Evolutionary conservation across 2,113 vertebrate genomes (phyloP).

Genomic region (Rhabdornis inornatus): DNA sequence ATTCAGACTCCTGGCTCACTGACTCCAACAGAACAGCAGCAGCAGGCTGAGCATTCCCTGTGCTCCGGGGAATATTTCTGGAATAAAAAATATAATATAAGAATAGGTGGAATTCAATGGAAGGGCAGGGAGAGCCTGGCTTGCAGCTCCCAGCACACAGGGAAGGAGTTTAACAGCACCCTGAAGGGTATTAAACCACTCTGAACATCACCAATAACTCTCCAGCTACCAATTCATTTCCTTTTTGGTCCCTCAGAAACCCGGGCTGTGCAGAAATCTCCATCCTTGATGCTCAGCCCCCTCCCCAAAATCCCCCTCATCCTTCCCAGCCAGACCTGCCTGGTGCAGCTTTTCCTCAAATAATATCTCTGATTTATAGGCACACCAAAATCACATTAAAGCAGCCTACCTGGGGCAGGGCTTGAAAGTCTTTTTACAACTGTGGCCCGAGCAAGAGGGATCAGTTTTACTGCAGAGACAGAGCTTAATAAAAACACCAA

Average conservation of each 20-base stretch:
- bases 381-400: background rate
- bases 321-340: background rate
- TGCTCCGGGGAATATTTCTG: too few species aligned
- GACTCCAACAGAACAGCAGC: too few species aligned
- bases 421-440: background rate
- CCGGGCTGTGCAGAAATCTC: background rate
- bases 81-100: too few species aligned
- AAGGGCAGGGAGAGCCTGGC: background rate
- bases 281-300: background rate
- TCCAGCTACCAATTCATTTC: background rate
- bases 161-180: background rate
- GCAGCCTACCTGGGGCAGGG: background rate
- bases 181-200: background rate
- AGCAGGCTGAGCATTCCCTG: too few species aligned
- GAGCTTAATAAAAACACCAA: constrained; percentile 18
- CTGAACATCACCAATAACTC: background rate
- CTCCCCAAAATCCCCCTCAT: background rate
- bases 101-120: too few species aligned
- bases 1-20: too few species aligned
- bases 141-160: background rate
- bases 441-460: background rate
- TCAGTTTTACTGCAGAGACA: background rate
- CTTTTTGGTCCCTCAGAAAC: background rate
- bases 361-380: constrained; percentile 12
- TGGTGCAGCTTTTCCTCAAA: background rate